Evolutionary conservation across 2,888 invertebrate species (phyloP).

Genomic region (Balanococcus diminutus): DNA sequence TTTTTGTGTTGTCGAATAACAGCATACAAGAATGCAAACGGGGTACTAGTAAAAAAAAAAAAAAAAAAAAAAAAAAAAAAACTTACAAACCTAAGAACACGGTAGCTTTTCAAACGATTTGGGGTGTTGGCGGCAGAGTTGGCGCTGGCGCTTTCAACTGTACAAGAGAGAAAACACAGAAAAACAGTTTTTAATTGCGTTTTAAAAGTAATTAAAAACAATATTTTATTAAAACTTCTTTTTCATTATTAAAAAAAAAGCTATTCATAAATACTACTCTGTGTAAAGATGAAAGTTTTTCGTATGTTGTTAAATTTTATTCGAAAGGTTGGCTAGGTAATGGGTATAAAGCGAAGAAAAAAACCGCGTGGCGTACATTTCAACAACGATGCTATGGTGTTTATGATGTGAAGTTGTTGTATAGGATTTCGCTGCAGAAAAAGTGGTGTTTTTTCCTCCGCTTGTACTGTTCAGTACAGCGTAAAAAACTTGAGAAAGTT

Average conservation of each 20-base stretch:
- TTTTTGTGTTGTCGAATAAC: background rate
- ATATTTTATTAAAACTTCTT: slow-evolving; percentile 38
- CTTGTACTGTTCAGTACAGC: background rate
- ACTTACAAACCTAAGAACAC: background rate
- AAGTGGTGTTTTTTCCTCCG: background rate
- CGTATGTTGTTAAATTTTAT: slow-evolving; percentile 31
- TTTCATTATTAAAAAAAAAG: slow-evolving; percentile 7
- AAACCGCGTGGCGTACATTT: background rate
- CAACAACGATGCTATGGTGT: background rate
- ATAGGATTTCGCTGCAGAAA: background rate
- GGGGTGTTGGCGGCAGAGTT: background rate
- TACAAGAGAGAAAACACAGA: background rate
- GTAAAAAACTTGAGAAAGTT: slow-evolving; percentile 16
- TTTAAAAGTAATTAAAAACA: slow-evolving; percentile 28
- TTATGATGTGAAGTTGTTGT: background rate
- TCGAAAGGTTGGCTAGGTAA: background rate
- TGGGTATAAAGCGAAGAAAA: background rate
- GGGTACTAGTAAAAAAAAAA: background rate
- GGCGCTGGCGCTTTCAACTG: background rate
- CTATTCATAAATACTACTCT: slow-evolving; percentile 8
- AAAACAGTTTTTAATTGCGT: slow-evolving; percentile 36
- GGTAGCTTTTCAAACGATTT: background rate
- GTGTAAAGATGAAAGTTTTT: slow-evolving; percentile 16
- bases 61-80: too few species aligned
- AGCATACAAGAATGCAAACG: too few species aligned